Conservation (phyloP, 2,113 vertebrate species). For the Tragelaphus strepsiceros region DNA sequence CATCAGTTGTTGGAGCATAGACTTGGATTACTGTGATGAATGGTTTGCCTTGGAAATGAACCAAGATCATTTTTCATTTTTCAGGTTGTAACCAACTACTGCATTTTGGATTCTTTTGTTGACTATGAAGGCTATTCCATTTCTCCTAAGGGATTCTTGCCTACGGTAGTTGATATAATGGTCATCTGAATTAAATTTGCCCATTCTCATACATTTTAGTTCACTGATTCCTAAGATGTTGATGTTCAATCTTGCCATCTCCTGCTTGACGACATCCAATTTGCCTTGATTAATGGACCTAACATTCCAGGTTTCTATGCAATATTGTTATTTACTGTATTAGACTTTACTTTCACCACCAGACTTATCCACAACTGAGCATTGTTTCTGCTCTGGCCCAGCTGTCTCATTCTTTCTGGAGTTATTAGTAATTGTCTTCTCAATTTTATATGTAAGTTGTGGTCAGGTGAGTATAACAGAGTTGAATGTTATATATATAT, state of each 20-base stretch:
- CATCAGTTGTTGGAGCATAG: not conserved
- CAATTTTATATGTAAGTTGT: not conserved
- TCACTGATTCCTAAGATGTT: not conserved
- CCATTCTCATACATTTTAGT: not conserved
- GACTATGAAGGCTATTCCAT: not conserved
- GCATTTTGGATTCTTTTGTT: not conserved
- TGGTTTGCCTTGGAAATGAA: not conserved
- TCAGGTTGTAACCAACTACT: not conserved
- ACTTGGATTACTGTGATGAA: not conserved
- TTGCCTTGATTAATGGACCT: not conserved
- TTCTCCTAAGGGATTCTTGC: not conserved
- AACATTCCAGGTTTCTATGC: not conserved
- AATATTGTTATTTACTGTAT: not conserved
- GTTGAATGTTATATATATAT: not conserved
- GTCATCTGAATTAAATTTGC: not conserved
- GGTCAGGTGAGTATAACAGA: not conserved
- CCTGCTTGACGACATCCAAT: not conserved
- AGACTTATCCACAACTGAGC: not conserved
- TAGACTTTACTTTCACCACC: not conserved
- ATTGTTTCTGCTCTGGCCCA: not conserved
- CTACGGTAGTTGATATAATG: not conserved
- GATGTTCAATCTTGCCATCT: not conserved
- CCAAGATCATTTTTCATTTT: not conserved
- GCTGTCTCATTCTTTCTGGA: not conserved
- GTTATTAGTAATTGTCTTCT: not conserved